Evolutionary conservation across 2,888 invertebrate genomes (phyloP).

Genomic region (Ophion costatus): DNA sequence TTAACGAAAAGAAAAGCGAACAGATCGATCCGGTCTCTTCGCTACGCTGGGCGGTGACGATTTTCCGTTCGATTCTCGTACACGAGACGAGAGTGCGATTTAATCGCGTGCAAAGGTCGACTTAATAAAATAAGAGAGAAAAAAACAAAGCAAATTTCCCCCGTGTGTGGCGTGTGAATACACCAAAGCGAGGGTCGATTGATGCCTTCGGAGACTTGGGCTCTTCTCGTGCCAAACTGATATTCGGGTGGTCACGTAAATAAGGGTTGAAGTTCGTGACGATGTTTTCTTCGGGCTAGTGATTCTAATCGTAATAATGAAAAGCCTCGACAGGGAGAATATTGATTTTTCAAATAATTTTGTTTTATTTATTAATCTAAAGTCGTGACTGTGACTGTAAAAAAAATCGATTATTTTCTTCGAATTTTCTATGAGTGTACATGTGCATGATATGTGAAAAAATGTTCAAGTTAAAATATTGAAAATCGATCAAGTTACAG

Average conservation of each 20-base stretch:
- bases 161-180: conserved; percentile 2
- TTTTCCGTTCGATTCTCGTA: conserved; percentile 9
- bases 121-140: neutral
- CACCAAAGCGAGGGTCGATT: neutral
- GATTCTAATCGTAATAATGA: neutral
- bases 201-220: conserved; percentile 2
- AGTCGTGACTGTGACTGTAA: neutral
- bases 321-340: neutral
- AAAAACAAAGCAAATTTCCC: conserved; percentile 10
- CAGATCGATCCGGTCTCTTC: conserved; percentile 2
- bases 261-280: neutral
- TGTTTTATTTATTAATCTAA: neutral
- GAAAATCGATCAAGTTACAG: too few relatives aligned
- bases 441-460: too few relatives aligned
- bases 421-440: too few relatives aligned
- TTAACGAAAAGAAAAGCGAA: neutral
- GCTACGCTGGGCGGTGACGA: neutral
- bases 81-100: neutral
- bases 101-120: conserved; percentile 24
- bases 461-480: too few relatives aligned
- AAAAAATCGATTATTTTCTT: too few relatives aligned
- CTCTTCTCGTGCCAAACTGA: neutral
- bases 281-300: neutral
- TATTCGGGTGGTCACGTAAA: neutral
- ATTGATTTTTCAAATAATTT: neutral